Percentiles rank a stretch among this genome's conserved stretches.
phyloP scores from a whole-genome alignment of 53 echinoderm and acorn worm species.

The Echinarachnius parma region DNA sequence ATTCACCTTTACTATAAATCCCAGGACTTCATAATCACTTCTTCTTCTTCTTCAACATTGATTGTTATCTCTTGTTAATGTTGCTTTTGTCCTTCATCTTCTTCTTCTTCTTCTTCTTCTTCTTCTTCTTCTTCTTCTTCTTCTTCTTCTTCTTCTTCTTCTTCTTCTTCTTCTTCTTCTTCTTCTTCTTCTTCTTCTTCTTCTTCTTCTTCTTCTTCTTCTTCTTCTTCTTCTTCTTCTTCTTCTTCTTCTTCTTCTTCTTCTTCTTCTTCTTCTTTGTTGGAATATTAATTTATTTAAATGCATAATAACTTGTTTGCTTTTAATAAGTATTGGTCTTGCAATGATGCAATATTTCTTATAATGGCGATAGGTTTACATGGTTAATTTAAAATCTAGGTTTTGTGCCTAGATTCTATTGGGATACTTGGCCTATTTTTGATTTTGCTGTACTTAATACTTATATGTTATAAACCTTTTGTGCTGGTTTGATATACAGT shows the following conservation, averaged over 20 bases:
- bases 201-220: constrained; percentile 3
- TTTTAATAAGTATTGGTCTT: too few relatives aligned
- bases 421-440: too few relatives aligned
- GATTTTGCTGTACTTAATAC: too few relatives aligned
- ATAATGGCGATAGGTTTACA: too few relatives aligned
- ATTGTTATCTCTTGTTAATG: neutral
- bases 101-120: constrained; percentile 6
- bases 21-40: too few relatives aligned
- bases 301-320: too few relatives aligned
- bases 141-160: constrained; percentile 5
- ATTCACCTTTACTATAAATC: too few relatives aligned
- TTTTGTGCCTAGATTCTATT: neutral
- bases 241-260: constrained; percentile 3
- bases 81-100: neutral
- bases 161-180: constrained; percentile 6
- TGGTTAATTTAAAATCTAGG: neutral
- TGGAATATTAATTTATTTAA: too few relatives aligned
- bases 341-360: too few relatives aligned
- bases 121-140: constrained; percentile 6
- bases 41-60: neutral
- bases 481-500: too few relatives aligned
- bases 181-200: constrained; percentile 6
- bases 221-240: neutral
- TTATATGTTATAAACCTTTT: too few relatives aligned
- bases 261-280: too few relatives aligned